Evolutionary conservation across 1,140 invertebrate genomes (phyloP).

Genomic region (Sesamia nonagrioides): DNA sequence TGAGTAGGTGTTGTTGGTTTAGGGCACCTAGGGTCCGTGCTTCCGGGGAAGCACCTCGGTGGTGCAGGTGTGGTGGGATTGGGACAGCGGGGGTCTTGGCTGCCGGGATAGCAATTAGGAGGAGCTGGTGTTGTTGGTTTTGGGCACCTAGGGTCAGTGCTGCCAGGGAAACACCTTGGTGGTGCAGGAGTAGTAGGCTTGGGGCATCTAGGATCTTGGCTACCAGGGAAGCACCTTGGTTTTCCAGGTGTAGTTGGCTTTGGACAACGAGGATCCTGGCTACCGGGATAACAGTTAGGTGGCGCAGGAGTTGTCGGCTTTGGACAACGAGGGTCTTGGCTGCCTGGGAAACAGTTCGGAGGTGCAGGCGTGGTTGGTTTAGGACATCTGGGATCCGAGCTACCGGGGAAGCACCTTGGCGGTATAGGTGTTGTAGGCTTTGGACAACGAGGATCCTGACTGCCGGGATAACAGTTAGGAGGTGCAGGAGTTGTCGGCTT

Average conservation of each 20-base stretch:
- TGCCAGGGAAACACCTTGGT: conserved; percentile 71
- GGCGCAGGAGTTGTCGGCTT: conserved; percentile 58
- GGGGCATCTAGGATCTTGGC: conserved; percentile 79
- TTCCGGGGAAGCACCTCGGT: conserved; percentile 81
- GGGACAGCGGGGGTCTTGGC: conserved; percentile 76
- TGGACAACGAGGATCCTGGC: conserved; percentile 56
- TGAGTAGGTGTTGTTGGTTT: conserved; percentile 59
- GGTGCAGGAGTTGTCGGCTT: conserved; percentile 26
- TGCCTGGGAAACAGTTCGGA: conserved; percentile 76
- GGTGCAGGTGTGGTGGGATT: conserved; percentile 60
- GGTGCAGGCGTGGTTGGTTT: conserved; percentile 28
- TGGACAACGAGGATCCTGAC: conserved; percentile 9
- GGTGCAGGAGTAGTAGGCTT: conserved; percentile 58
- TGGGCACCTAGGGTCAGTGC: conserved; percentile 79
- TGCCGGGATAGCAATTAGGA: conserved; percentile 61
- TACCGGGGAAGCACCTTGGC: conserved; percentile 9
- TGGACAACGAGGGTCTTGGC: conserved; percentile 77
- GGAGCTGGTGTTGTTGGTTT: conserved; percentile 60
- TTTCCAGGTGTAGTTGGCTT: too few species aligned
- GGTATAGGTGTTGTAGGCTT: conserved; percentile 17
- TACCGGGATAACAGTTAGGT: conserved; percentile 72
- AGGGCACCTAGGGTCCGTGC: conserved; percentile 81
- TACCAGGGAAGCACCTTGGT: conserved; percentile 76
- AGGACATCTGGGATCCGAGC: conserved; percentile 6
- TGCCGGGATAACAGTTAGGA: conserved; percentile 6